Base-by-base conservation (phyloP, 53 echinoderm and acorn worm genomes). In the Apostichopus leukothele region DNA sequence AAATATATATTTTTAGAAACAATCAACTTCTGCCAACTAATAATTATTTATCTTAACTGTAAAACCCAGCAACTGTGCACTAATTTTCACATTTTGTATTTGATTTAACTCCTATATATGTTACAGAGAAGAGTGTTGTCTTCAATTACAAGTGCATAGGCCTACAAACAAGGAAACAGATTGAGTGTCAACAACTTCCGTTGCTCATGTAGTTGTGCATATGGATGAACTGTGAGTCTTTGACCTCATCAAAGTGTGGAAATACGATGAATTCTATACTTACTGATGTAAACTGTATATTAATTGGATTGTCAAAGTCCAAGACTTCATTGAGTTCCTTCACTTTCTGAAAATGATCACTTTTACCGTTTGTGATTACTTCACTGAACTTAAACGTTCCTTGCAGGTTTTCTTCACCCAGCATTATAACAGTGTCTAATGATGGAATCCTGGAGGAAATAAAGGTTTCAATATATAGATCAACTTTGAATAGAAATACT, bases 271-370 rank as follows among this genome's bases (percentile, higher is more conserved):
- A 21, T 74, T 7, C 9, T 14, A 86, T 68, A 67, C 55, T n/a
- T 91, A 96, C 96, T 16, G 96, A 96, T 50, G 96, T 96, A 86
- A 94, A 96, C 79, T 94, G 86, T 78, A 96, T 90, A 76, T 86
- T 90, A 80, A 93, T 83, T 27, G 95, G 89, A 51, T 95, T 91
- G 78, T 95, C 96, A 93, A 94, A 94, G 73, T 92, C 91, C 77
- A 91, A 60, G 18, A 9, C 67, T 52, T 83, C 83, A 60, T 57
- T 60, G 11, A 54, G 60, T 16, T 86, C 73, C 55, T 89, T 89
- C 50, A 91, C 74, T 22, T 52, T 59, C 55, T 83, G 20, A 14
- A 67, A 59, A 22, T 93, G 86, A 18, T 87, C 90, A 51, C 84
- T 87, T 74, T 89, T 92, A 18, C 96, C 94, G 87, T 92, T 94